A percentile compares a stretch with the other conserved stretches of the same genome.
Evolutionary conservation across 2,113 vertebrate genomes (phyloP).

Genomic region (Speoplatyrhinus poulsoni): DNA sequence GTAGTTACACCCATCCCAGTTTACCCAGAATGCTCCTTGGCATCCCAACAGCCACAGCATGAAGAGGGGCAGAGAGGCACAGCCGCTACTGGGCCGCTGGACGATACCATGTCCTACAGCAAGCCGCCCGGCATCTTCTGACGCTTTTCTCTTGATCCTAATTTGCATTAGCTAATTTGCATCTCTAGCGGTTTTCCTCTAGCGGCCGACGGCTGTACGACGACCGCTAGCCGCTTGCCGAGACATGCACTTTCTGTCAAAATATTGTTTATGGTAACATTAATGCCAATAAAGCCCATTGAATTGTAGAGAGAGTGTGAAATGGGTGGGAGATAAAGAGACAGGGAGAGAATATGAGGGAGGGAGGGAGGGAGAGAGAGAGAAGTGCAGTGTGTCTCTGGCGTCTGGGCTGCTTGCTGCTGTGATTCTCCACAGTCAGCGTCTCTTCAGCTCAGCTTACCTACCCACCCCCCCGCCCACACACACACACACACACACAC

Average conservation of each 20-base stretch:
- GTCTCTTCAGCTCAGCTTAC: constrained; percentile 78
- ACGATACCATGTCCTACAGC: no score
- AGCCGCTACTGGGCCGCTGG: neutral
- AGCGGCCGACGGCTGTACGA: no score
- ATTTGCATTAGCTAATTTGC: no score
- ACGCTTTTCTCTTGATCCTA: no score
- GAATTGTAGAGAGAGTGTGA: constrained; percentile 7
- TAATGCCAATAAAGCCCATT: no score
- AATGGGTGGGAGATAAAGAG: constrained; percentile 38
- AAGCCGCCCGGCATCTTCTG: no score
- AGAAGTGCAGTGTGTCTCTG: constrained; percentile 69
- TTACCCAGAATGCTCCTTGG: constrained; percentile 54
- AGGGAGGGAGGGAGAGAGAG: constrained; percentile 28
- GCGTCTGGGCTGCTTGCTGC: constrained; percentile 74
- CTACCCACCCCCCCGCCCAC: constrained; percentile 37
- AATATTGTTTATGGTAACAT: no score
- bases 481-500: constrained; percentile 45
- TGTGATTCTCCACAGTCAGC: constrained; percentile 79
- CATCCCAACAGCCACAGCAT: constrained; percentile 36
- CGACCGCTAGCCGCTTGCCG: no score
- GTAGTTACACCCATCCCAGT: constrained; percentile 44
- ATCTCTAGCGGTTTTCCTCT: no score
- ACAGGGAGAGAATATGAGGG: constrained; percentile 20
- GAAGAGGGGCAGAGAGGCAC: constrained; percentile 7
- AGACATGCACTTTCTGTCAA: no score